Base-by-base conservation (phyloP, 1,140 invertebrate species). In the Drosophila triauraria region DNA sequence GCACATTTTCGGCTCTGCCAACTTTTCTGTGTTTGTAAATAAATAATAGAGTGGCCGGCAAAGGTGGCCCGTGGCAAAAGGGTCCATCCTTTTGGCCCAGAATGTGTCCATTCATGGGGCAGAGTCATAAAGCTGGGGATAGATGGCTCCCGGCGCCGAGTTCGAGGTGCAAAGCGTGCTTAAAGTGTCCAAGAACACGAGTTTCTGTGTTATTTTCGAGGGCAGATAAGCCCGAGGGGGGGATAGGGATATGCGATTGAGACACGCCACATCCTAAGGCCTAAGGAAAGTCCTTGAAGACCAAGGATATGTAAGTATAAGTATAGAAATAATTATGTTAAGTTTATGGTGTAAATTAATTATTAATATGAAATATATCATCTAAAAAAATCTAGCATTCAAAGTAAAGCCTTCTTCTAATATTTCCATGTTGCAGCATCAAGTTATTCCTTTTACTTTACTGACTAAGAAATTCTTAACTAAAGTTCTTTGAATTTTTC, bases 11-110 rank as follows among this genome's bases (percentile, higher is more conserved):
- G 1, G 58, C 43, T 35, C 51, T 71, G 54, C 47, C 71, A 68
- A 67, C 61, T 79, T 64, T 79, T 53, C n/a, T 20, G 50, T 38
- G 12, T n/a, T 20, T 40, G 53, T 87, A 87, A 87, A 87, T 87
- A 87, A 87, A 82, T 88, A 80, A 88, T 87, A 78, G 80, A 80
- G 77, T 69, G 61, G 23, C 43, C 32, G 20, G 30, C 4, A 32
- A 48, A 47, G 38, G 60, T 40, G 42, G 59, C 15, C 17, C 2
- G 35, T 13, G 50, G 27, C 50, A 27, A 53, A 20, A 64, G 57
- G 62, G 53, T 63, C 27, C 30, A 40, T 54, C 8, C 35, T 12
- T 38, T 44, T 44, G 46, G 15, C 23, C 69, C 69, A 32, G 32
- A 12, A 42, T 71, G 51, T 71, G 53, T 63, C 53, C 61, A 76